phyloP scores from a whole-genome alignment of 2,113 vertebrate genomes.

The Ammodramus savannarum region DNA sequence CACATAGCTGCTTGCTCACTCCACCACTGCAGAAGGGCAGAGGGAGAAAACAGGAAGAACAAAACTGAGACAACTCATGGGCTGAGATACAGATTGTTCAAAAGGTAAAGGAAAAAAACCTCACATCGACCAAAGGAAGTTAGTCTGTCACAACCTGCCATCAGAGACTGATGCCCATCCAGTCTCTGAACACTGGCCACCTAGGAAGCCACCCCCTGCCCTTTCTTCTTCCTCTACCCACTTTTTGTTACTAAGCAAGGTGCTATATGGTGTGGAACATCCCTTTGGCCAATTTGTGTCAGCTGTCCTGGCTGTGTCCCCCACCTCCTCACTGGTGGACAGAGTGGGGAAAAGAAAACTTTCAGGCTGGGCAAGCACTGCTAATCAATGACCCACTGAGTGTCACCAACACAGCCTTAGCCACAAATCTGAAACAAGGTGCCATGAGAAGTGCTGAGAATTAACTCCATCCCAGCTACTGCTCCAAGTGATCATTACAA shows the following conservation, averaged over 20 bases:
- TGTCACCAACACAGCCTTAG: background rate
- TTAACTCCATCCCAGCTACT: background rate
- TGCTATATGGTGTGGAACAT: background rate
- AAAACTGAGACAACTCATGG: background rate
- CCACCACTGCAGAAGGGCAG: accelerated
- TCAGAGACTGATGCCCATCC: background rate
- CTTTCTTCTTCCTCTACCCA: background rate
- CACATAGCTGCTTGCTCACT: background rate
- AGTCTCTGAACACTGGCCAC: background rate
- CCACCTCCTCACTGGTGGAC: background rate
- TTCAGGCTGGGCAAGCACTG: background rate
- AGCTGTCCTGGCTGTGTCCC: background rate
- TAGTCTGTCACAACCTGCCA: background rate
- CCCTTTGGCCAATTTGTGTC: background rate
- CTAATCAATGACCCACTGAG: background rate
- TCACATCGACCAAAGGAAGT: background rate
- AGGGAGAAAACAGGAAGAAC: background rate
- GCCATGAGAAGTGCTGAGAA: background rate
- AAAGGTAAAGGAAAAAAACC: background rate
- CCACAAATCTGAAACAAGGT: background rate
- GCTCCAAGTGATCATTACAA: background rate
- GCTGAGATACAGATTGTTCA: background rate
- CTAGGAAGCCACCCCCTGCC: background rate
- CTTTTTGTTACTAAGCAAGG: background rate
- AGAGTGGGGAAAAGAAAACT: background rate